Evolutionary conservation across 2,113 vertebrate species (phyloP), one percentile per base, ranked within the genome.

Genomic region (Morphnarchus princeps): DNA sequence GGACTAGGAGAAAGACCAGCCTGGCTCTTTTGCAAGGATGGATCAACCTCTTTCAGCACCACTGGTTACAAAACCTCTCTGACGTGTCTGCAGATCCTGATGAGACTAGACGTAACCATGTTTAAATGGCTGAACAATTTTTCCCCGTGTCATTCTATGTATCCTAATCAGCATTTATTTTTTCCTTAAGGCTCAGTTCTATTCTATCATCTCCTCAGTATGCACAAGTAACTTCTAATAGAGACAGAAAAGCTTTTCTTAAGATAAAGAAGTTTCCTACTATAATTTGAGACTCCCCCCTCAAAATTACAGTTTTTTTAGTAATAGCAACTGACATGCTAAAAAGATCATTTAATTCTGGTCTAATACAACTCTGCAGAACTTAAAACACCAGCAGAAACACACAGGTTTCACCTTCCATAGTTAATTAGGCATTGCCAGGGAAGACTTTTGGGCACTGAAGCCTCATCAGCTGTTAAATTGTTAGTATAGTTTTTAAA

Each of bases 51-150:
- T 31, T 82, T 62, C 72, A 38, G 19, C 20, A 61, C 17, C 38
- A 58, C 34, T 55, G 49, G 32, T 32, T 65, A 52, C 5, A 88
- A 70, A 81, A 77, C 2, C 7, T 61, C 32, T 42, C 19, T 90
- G 62, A 69, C 11, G 55, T 54, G 31, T 90, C 73, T 84, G 55
- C 50, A 87, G 66, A 80, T 47, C 32, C 45, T 52, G 38, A 71
- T 49, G 21, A 67, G 14, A 77, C 85, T 34, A 65, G 28, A 90
- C 74, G n/a, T 49, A 91, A 40, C 22, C 40, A 57, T 62, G 29
- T 90, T 76, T 82, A 57, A 96, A 88, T 36, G 34, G n/a, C 16
- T 84, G 59, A 93, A 88, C 34, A 84, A 45, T 94, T 90, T 93
- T 82, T 42, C 89, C 40, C n/a, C 2, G 1, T 71, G 72, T 62